Evolutionary conservation across 2,797 vertebrate species (phyloP), one percentile per base, ranked within the genome.

Genomic region (Myripristis jacobus): DNA sequence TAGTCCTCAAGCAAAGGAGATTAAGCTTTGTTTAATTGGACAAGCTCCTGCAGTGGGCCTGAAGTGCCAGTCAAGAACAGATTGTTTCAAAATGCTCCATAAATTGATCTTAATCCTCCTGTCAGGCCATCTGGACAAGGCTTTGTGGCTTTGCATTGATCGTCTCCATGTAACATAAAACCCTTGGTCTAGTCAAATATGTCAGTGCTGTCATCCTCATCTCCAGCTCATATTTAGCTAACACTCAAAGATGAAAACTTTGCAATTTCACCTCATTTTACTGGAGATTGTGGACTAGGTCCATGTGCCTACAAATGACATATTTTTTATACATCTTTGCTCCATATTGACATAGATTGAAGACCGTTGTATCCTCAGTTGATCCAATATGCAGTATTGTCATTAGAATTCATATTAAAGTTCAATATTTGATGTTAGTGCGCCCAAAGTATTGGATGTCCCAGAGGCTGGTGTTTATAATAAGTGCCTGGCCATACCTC

Each of bases 31-130:
- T 74, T 82, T 86, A 85, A 78, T 69, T 56, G 80, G 57, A 52
- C 52, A 13, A 24, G 36, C 67, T 75, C 66, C 74, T 79, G n/a
- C 19, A 58, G 51, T 54, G 67, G 55, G 50, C 36, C 56, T 66
- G 22, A 81, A 82, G 68, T 75, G 66, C 36, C 78, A 77, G 67
- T 79, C 80, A 79, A 61, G 75, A 53, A 67, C 75, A 62, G 82
- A 76, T 83, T 71, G 70, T 81, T 85, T 84, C 72, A 78, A 80
- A 85, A 75, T 61, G 71, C 75, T 71, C 54, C 64, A 89, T 88
- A 65, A 83, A 90, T 84, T 84, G 70, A 89, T 91, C 70, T 73
- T 89, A 89, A 91, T 91, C 88, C 84, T 61, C 15, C 3, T 8
- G 27, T 75, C 63, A 52, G 57, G 54, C 88, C 90, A 91, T 92